A percentile compares a stretch with the other conserved stretches of the same genome.
phyloP scores from a whole-genome alignment of 1,140 invertebrate species.

The Cataglyphis hispanica region DNA sequence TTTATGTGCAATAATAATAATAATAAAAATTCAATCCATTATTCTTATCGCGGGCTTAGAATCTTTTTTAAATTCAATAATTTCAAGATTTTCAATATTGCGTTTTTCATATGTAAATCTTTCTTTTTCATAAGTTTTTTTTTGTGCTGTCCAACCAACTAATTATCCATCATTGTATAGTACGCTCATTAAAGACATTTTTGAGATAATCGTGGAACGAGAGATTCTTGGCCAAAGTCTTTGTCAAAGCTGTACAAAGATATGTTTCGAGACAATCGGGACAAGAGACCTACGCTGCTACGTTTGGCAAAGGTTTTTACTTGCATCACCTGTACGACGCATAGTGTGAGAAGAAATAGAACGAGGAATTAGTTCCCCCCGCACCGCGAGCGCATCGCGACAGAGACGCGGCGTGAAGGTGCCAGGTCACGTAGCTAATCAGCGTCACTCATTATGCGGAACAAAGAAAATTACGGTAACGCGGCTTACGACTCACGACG shows the following conservation, averaged over 20 bases:
- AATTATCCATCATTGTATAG: neutral
- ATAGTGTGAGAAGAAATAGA: constrained; percentile 16
- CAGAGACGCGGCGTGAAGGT: constrained; percentile 53
- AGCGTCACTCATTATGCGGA: constrained; percentile 72
- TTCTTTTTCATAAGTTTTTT: neutral
- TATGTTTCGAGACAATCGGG: neutral
- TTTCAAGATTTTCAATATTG: neutral
- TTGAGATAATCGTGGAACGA: neutral
- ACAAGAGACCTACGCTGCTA: neutral
- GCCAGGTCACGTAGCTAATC: constrained; percentile 76
- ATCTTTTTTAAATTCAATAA: neutral
- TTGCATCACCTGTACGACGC: neutral
- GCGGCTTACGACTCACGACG: constrained; percentile 33
- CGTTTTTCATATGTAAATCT: neutral
- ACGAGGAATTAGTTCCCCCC: neutral
- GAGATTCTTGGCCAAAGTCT: neutral
- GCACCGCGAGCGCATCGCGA: constrained; percentile 25
- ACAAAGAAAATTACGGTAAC: constrained; percentile 71
- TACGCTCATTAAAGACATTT: neutral
- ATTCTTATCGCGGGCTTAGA: neutral
- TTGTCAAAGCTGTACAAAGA: neutral
- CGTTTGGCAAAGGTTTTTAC: neutral
- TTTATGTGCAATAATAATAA: neutral
- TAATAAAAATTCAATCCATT: neutral
- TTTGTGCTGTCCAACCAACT: neutral